Conservation (phyloP, 2,113 vertebrate species). For the Hypanus sabinus region DNA sequence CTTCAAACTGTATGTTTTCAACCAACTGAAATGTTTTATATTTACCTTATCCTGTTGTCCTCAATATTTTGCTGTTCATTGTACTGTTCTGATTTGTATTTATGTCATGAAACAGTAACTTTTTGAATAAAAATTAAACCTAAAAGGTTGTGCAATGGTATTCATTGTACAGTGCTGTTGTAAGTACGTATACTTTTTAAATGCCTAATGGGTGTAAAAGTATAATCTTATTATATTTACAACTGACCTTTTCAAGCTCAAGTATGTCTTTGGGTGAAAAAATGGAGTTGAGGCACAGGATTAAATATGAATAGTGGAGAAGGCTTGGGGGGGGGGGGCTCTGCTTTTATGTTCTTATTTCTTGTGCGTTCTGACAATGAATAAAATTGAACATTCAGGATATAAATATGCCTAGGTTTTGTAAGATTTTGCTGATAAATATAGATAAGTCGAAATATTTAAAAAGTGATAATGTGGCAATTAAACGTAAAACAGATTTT, state of each 20-base stretch:
- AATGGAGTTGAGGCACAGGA: no score
- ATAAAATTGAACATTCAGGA: neutral
- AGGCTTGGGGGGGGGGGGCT: no score
- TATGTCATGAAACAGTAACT: conserved; percentile 99
- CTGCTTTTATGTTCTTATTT: neutral
- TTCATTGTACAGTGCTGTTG: conserved; percentile 35
- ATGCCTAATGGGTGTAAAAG: neutral
- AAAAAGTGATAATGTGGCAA: neutral
- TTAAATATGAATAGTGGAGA: no score
- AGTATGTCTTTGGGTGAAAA: neutral
- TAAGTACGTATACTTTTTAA: neutral
- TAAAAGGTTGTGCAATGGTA: conserved; percentile 43
- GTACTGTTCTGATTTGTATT: conserved; percentile 99
- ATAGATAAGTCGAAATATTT: neutral
- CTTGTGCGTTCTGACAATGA: neutral
- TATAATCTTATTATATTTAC: neutral
- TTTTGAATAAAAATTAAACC: conserved; percentile 99
- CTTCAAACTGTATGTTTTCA: conserved; percentile 82
- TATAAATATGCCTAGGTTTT: neutral
- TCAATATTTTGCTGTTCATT: conserved; percentile 96
- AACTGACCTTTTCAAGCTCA: neutral
- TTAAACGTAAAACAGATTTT: neutral
- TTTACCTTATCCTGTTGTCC: conserved; percentile 90
- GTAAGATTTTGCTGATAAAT: neutral
- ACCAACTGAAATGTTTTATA: conserved; percentile 80